These are phyloP conservation scores for Drosophila aldrichi DNA, from an alignment of 2,888 invertebrate genomes.

Conservation along the genomic window DNA sequence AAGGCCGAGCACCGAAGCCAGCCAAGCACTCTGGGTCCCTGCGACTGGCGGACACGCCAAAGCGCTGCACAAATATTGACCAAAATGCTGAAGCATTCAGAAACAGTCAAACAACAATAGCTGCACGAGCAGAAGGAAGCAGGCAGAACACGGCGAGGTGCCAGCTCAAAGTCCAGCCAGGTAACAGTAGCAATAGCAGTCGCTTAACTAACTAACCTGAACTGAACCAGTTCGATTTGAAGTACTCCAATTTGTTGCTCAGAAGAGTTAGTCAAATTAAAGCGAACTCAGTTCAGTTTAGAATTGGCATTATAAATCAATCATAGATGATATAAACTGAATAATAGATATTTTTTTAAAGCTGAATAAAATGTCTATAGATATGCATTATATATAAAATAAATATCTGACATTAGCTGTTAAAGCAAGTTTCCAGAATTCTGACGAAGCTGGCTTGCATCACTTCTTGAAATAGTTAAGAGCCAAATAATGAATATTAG, in stretches of 20 bases:
- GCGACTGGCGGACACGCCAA: conserved; percentile 46
- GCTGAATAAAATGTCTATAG: too few relatives aligned
- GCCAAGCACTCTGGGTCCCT: conserved; percentile 8
- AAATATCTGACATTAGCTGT: too few relatives aligned
- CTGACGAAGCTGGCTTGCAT: too few relatives aligned
- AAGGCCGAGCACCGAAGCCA: conserved; percentile 10
- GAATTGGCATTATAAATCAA: too few relatives aligned
- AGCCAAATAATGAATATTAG: too few relatives aligned
- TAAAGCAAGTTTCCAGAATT: not conserved
- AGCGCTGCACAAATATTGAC: conserved; percentile 74
- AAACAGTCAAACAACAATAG: conserved; percentile 63
- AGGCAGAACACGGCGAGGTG: not conserved
- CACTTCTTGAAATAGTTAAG: too few relatives aligned
- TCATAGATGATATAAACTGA: too few relatives aligned
- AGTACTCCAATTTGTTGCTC: not conserved
- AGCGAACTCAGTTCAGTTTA: too few relatives aligned
- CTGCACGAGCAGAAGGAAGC: conserved; percentile 4
- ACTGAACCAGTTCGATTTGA: not conserved
- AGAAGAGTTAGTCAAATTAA: not conserved
- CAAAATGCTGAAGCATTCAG: conserved; percentile 67
- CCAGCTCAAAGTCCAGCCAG: not conserved
- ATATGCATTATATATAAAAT: too few relatives aligned
- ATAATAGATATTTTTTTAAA: too few relatives aligned
- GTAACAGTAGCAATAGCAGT: not conserved
- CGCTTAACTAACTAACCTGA: not conserved